Percentiles rank a stretch among this genome's conserved stretches.
phyloP scores from a whole-genome alignment of 2,113 vertebrate species.

The human (Homo sapiens) region DNA sequence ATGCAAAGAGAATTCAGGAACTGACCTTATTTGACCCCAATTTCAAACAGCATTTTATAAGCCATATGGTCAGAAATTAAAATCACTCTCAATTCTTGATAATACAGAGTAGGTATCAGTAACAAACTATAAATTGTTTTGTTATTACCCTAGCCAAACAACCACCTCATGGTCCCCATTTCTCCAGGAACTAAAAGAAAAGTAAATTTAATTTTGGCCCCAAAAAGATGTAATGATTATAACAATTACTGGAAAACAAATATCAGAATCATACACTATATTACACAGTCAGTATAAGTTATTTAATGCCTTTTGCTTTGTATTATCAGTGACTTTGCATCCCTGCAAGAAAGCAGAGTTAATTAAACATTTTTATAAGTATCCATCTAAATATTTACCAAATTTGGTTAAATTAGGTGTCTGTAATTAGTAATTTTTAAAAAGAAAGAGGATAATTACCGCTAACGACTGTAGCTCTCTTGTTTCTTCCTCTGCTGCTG shows the following conservation, averaged over 20 bases:
- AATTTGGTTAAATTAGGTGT: background rate
- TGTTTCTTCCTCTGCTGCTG: slow-evolving; percentile 94
- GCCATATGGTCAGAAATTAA: background rate
- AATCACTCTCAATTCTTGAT: background rate
- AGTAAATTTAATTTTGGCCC: background rate
- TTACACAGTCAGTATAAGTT: background rate
- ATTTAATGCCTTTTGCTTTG: background rate
- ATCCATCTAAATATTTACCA: background rate
- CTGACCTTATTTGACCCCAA: background rate
- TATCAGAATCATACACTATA: background rate
- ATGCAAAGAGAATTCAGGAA: background rate
- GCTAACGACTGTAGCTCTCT: slow-evolving; percentile 94
- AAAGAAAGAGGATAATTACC: slow-evolving; percentile 88
- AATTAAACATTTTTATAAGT: background rate
- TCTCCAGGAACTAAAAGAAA: background rate
- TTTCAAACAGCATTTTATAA: background rate
- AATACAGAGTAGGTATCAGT: background rate
- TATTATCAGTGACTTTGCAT: background rate
- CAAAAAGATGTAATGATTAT: background rate
- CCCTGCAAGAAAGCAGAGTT: background rate
- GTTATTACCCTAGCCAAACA: background rate
- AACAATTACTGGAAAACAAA: background rate
- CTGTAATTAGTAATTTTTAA: background rate
- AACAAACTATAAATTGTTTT: background rate
- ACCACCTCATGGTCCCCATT: background rate